These are phyloP conservation scores for Meghimatium bilineatum DNA, from an alignment of 2,888 invertebrate genomes.

Conservation along the genomic window DNA sequence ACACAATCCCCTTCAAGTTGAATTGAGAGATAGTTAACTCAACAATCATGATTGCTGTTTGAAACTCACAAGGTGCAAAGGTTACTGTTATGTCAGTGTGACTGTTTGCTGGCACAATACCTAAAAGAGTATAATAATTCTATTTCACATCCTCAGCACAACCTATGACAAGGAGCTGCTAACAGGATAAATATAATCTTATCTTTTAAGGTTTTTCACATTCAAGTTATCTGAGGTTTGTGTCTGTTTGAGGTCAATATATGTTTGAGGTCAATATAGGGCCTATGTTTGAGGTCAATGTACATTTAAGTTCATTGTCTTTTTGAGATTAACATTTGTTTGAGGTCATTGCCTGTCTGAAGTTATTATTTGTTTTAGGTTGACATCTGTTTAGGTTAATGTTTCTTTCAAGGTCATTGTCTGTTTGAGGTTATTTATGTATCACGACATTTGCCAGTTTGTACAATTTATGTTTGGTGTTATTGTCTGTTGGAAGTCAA, in stretches of 20 bases:
- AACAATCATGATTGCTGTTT: conserved; percentile 72
- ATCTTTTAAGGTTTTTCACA: neutral
- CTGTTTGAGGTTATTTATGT: too few relatives aligned
- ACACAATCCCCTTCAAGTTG: conserved; percentile 73
- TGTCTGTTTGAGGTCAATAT: neutral
- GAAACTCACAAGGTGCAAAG: conserved; percentile 75
- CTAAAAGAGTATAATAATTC: conserved; percentile 57
- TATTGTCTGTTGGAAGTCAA: too few relatives aligned
- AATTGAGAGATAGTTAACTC: conserved; percentile 77
- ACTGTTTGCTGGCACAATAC: conserved; percentile 74
- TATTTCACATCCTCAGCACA: neutral
- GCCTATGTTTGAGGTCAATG: neutral
- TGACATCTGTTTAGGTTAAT: neutral
- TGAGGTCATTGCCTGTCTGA: neutral
- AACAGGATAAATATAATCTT: neutral
- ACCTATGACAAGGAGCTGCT: neutral
- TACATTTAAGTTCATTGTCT: neutral
- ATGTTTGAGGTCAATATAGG: neutral
- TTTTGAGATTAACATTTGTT: neutral
- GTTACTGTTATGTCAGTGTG: conserved; percentile 72
- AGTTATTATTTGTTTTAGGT: neutral
- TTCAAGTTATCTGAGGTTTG: neutral
- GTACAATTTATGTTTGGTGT: too few relatives aligned
- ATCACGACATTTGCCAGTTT: too few relatives aligned
- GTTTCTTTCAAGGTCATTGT: neutral